A percentile compares a stretch with the other conserved stretches of the same genome.
Evolutionary conservation across 2,797 vertebrate genomes (phyloP).

Genomic region (Anomalospiza imberbis): DNA sequence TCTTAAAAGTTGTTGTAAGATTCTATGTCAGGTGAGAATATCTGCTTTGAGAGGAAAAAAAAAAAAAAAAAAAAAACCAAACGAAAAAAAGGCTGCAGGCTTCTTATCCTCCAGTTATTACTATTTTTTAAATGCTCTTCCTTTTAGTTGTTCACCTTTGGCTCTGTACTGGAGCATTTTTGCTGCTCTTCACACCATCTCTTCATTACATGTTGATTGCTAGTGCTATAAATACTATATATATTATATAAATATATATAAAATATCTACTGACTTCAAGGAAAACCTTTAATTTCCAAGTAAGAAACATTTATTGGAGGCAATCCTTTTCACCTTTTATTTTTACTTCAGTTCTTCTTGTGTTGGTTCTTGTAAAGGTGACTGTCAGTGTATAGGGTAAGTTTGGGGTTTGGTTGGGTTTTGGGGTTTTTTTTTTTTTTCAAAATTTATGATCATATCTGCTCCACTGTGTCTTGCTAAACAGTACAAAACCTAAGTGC

Average conservation of each 20-base stretch:
- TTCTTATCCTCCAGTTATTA: neutral
- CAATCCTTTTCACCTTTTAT: neutral
- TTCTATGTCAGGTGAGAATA: slow-evolving; percentile 16
- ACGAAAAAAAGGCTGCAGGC: neutral
- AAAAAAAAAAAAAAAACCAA: neutral
- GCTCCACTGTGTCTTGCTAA: neutral
- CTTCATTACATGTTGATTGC: neutral
- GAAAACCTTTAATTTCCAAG: neutral
- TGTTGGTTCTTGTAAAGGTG: slow-evolving; percentile 26
- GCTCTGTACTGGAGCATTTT: neutral
- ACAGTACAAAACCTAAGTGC: neutral
- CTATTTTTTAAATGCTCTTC: neutral
- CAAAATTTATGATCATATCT: neutral
- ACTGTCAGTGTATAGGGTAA: neutral
- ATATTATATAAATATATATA: slow-evolving; percentile 37
- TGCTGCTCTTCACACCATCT: neutral
- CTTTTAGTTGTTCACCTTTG: neutral
- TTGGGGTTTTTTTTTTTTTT: neutral
- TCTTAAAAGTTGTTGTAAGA: neutral
- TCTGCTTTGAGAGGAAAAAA: neutral
- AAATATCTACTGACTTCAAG: slow-evolving; percentile 22
- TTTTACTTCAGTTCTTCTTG: slow-evolving; percentile 27
- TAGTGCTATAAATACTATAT: slow-evolving; percentile 54
- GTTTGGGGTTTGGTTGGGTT: neutral
- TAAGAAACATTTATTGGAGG: neutral